These are phyloP conservation scores for Tenodera sinensis DNA, from an alignment of 2,888 invertebrate genomes.

Conservation along the genomic window DNA sequence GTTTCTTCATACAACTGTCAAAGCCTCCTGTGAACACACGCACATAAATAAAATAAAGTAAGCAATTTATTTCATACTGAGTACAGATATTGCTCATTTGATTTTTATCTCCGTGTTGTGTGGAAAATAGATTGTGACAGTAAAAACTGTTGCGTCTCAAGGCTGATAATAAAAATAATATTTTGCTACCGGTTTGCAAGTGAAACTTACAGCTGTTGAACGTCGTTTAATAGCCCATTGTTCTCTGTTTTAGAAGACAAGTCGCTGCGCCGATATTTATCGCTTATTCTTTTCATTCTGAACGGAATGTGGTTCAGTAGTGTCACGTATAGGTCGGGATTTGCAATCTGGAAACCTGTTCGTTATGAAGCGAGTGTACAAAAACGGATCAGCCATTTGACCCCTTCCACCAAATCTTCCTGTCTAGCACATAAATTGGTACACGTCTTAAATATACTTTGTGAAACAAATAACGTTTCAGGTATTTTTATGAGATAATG, in stretches of 20 bases:
- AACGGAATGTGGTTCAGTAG: background rate
- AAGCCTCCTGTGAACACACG: no score
- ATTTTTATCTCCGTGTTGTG: background rate
- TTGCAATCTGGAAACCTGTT: background rate
- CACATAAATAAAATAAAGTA: no score
- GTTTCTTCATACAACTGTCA: no score
- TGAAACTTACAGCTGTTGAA: background rate
- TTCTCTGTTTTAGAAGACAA: background rate
- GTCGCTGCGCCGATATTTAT: background rate
- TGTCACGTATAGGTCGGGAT: background rate
- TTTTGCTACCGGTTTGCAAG: background rate
- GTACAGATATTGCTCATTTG: no score
- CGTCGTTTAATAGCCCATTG: background rate
- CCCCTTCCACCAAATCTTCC: background rate
- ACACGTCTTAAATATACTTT: no score
- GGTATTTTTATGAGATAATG: no score
- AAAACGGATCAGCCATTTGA: background rate
- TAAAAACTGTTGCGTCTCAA: background rate
- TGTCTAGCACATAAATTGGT: background rate
- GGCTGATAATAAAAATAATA: background rate
- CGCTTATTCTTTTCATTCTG: background rate
- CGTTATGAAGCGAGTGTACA: background rate
- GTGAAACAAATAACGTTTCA: no score
- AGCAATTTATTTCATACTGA: no score
- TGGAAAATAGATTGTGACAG: background rate